These are phyloP conservation scores for Arvicanthis niloticus DNA, from an alignment of 2,113 vertebrate genomes.

Conservation along the genomic window DNA sequence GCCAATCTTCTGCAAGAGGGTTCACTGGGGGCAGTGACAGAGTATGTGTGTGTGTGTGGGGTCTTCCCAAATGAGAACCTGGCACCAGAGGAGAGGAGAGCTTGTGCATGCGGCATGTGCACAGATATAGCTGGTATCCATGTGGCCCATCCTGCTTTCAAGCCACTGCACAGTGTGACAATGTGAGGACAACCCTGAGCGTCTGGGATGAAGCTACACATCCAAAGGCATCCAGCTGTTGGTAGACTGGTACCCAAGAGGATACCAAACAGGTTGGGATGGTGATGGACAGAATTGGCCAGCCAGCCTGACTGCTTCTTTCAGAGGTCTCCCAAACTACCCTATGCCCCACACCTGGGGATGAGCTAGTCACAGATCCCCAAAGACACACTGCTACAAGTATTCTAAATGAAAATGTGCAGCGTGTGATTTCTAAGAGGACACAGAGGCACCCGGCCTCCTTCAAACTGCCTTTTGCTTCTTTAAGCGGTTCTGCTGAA, in stretches of 20 bases:
- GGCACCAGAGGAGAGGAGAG: neutral
- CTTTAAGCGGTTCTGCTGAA: neutral
- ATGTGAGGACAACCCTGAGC: neutral
- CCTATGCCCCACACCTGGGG: neutral
- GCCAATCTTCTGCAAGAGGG: neutral
- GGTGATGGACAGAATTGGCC: rapidly evolving
- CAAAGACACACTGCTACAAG: neutral
- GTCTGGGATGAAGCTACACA: neutral
- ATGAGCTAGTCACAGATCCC: neutral
- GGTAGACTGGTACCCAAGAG: neutral
- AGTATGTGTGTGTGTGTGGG: too few species aligned
- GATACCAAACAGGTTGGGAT: neutral
- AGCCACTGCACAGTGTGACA: neutral
- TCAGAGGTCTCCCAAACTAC: neutral
- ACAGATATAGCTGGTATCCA: neutral
- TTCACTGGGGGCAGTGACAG: neutral
- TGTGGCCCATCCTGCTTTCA: neutral
- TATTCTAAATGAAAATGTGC: neutral
- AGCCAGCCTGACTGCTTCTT: neutral
- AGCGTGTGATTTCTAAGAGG: neutral
- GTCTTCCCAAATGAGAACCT: neutral
- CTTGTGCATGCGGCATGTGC: too few species aligned
- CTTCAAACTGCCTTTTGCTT: neutral
- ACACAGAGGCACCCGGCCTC: neutral
- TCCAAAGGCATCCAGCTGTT: neutral